phyloP scores from a whole-genome alignment of 2,113 vertebrate species.

The Sander vitreus region DNA sequence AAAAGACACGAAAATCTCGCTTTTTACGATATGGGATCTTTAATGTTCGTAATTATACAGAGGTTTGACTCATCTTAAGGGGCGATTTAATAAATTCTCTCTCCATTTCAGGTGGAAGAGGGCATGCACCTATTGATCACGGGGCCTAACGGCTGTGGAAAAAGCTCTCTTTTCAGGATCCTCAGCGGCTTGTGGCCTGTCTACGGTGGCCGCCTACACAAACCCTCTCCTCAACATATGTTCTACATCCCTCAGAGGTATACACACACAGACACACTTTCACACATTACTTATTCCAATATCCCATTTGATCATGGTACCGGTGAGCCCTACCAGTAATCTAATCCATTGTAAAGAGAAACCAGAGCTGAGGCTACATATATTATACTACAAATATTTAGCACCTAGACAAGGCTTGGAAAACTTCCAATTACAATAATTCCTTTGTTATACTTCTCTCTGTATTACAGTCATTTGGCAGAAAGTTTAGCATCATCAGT shows the following conservation, averaged over 20 bases:
- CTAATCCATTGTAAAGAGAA: conserved; percentile 65
- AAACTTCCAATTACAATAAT: neutral
- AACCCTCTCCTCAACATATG: conserved; percentile 95
- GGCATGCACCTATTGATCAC: conserved; percentile 98
- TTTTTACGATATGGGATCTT: neutral
- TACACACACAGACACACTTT: neutral
- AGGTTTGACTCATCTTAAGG: neutral
- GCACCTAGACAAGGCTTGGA: neutral
- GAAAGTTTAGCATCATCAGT: neutral
- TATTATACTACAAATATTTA: too few relatives aligned
- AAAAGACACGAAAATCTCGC: too few relatives aligned
- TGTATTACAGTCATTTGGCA: neutral
- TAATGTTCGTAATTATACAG: neutral
- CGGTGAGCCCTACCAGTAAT: conserved; percentile 40
- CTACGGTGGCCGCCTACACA: conserved; percentile 92
- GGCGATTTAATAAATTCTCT: conserved; percentile 33
- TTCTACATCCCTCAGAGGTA: conserved; percentile 99
- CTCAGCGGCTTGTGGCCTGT: conserved; percentile 98
- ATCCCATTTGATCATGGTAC: conserved; percentile 4
- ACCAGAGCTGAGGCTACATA: conserved; percentile 62
- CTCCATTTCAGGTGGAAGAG: conserved; percentile 89
- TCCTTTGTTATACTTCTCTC: neutral
- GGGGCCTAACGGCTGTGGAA: conserved; percentile 98
- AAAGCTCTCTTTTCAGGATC: conserved; percentile 98
- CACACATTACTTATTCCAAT: conserved; percentile 3